Base-by-base conservation (phyloP, 2,888 invertebrate genomes). In the Tribolium freemani region DNA sequence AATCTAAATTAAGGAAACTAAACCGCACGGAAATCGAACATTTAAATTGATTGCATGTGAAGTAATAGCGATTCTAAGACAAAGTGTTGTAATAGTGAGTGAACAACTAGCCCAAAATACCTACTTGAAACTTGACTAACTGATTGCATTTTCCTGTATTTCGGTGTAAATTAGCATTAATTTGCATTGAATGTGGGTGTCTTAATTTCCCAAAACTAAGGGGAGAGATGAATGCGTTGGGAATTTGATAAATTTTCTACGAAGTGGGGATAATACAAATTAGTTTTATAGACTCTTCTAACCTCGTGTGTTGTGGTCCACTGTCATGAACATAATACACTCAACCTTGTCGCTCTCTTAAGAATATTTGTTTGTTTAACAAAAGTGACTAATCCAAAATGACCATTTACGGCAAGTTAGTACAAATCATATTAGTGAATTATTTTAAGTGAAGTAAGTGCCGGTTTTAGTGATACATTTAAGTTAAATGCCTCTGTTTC, bases 321-420 rank as follows among this genome's bases (percentile, higher is more conserved):
- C 31, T 67, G 67, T 57, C 67, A 67, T 67, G 67, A 67, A 67
- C 67, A 56, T 38, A 38, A 45, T 53, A 64, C 44, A 66, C 21
- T 45, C 64, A 64, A 57, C 56, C 67, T 67, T 67, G 67, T 16
- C 21, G 44, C 54, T 45, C 26, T 61, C 57, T 61, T 45, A 13
- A 44, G 44, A 38, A 20, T 58, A 44, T 58, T 61, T 48, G 10
- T 53, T 53, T 21, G 9, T 53, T 53, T 30, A 53, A 45, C 6
- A 48, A 53, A 51, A 46, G 51, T 38, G 38, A 44, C 46, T 6
- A 46, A 57, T 31, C 38, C 44, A 56, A 69, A 53, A 75, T 75
- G 75, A 75, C 75, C 21, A 71, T 75, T 56, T 75, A 75, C 64
- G 75, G 75, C n/a, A 75, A 75, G 64, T 68, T 75, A 68, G 75